Evolutionary conservation across 2,113 vertebrate genomes (phyloP), one percentile per base, ranked within the genome.

Genomic region (Aegotheles bennettii): DNA sequence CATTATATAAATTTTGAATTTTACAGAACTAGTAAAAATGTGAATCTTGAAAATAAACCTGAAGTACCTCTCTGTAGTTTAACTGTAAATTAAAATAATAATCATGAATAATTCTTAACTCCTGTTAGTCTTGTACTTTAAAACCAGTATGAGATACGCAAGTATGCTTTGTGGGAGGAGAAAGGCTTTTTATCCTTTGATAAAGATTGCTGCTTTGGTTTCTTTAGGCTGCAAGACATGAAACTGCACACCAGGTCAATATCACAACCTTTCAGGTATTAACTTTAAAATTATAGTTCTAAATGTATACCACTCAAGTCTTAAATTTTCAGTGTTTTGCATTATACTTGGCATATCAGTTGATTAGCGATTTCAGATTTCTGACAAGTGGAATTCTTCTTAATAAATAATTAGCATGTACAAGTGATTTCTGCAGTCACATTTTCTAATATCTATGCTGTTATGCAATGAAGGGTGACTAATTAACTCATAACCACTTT

Each of bases 211-310:
- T 95, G 67, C 87, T 93, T 96, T 97, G 78, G 43, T 97, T 92
- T 90, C 93, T 94, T 38, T 87, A 98, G 98, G 96, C 90, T 98
- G 56, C 98, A 99, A 74, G 99, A 99, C 63, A 80, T 97, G 96
- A 99, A 99, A 97, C 80, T 97, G 11, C 98, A 98, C 84, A 96
- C 97, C 19, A 98, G 98, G 76, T 98, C 98, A 29, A 21, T 97
- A 35, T 98, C 98, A 13, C 99, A 99, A 67, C 98, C 98, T 18
- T 98, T 99, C 98, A 99, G 99, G 99, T 99, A 98, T 57, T 67
- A 80, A 54, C 29, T 93, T 94, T 7, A 33, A 78, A 64, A 35
- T 60, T 76, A 10, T 28, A 24, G 5, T 61, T 93, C 13, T 69
- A 33, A 77, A 56, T 59, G 3, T 59, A 3, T 63, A 31, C 45